Evolutionary conservation across 1,140 invertebrate species (phyloP).

Genomic region (Cherax quadricarinatus): DNA sequence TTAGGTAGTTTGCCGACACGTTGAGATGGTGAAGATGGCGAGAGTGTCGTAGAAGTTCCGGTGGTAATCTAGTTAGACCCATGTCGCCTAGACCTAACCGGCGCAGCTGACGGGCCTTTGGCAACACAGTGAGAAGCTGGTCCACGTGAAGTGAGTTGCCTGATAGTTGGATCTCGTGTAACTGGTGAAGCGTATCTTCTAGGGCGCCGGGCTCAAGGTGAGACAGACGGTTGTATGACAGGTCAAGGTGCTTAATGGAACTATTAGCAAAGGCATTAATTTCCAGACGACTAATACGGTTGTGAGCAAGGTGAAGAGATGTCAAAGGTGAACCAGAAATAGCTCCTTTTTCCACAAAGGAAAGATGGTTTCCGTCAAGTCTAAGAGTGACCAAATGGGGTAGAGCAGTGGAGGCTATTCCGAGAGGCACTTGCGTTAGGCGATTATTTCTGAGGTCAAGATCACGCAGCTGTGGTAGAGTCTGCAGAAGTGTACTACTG

Average conservation of each 20-base stretch:
- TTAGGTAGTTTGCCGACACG: conserved; percentile 80
- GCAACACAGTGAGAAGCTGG: conserved; percentile 78
- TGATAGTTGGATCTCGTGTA: conserved; percentile 82
- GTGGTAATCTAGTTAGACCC: conserved; percentile 77
- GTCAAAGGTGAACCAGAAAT: conserved; percentile 76
- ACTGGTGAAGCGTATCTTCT: conserved; percentile 80
- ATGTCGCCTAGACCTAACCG: conserved; percentile 81
- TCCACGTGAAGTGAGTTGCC: conserved; percentile 80
- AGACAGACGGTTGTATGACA: conserved; percentile 85
- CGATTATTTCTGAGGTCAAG: conserved; percentile 88
- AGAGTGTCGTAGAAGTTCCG: conserved; percentile 79
- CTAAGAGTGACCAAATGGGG: conserved; percentile 81
- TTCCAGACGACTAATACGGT: conserved; percentile 85
- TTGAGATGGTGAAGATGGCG: conserved; percentile 80
- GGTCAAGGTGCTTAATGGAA: conserved; percentile 82
- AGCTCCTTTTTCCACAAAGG: conserved; percentile 74
- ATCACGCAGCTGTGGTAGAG: conserved; percentile 79
- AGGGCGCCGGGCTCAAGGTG: conserved; percentile 81
- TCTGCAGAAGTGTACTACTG: conserved; percentile 82
- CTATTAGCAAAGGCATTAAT: conserved; percentile 84
- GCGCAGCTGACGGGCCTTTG: conserved; percentile 80
- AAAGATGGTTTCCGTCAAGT: conserved; percentile 87
- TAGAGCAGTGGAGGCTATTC: conserved; percentile 77
- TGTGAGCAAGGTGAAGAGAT: conserved; percentile 82
- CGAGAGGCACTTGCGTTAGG: conserved; percentile 81